Conservation (phyloP, 2,797 vertebrate species). For the Luscinia luscinia region DNA sequence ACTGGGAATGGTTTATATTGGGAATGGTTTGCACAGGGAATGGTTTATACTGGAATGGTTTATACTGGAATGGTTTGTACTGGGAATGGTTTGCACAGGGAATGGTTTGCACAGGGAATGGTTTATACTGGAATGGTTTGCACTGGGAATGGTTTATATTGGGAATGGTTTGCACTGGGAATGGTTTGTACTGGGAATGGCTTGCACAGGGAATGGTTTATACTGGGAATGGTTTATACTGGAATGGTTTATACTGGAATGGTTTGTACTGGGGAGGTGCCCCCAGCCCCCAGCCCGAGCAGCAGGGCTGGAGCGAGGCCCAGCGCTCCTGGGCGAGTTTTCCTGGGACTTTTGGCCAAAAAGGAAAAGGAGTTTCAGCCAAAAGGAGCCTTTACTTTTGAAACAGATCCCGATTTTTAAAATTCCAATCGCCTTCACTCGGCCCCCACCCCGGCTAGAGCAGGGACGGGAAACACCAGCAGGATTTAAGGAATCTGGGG, state of each 20-base stretch:
- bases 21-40: too few relatives aligned
- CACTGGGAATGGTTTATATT: neutral
- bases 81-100: too few relatives aligned
- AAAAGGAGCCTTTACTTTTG: neutral
- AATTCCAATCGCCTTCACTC: neutral
- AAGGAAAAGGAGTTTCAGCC: neutral
- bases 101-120: neutral
- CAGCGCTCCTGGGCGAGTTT: neutral
- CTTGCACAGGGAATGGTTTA: neutral
- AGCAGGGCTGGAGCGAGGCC: neutral
- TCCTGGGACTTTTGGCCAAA: neutral
- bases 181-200: neutral
- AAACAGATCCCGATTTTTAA: neutral
- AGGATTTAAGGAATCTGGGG: neutral
- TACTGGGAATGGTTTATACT: neutral
- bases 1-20: too few relatives aligned
- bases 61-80: too few relatives aligned
- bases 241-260: neutral
- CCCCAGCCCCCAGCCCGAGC: neutral
- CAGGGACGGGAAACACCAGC: neutral
- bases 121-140: neutral
- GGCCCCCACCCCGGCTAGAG: neutral
- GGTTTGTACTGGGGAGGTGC: neutral
- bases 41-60: too few relatives aligned
- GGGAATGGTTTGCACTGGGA: neutral